Conservation (phyloP, 2,113 vertebrate species). For the Caracal caracal region DNA sequence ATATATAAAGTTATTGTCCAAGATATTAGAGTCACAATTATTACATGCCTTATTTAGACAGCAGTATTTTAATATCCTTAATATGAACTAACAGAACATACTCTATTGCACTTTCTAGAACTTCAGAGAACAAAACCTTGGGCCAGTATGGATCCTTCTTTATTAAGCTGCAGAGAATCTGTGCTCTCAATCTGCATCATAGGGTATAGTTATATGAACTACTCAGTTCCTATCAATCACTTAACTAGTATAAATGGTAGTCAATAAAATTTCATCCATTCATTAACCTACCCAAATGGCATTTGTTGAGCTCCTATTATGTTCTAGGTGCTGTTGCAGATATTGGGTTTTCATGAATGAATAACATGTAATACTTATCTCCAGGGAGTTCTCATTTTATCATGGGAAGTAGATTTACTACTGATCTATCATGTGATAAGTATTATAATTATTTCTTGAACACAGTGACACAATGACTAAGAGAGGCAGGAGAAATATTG, state of each 20-base stretch:
- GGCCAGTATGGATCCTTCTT: neutral
- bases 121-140: neutral
- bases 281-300: neutral
- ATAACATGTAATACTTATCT: neutral
- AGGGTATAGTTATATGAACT: neutral
- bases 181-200: neutral
- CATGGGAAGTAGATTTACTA: neutral
- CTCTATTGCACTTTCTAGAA: neutral
- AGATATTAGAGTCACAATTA: neutral
- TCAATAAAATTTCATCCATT: neutral
- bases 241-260: neutral
- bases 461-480: neutral
- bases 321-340: neutral
- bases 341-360: neutral
- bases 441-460: conserved; percentile 32
- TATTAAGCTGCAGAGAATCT: neutral
- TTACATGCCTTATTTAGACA: neutral
- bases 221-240: neutral
- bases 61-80: neutral
- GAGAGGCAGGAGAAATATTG: neutral
- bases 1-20: neutral
- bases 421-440: neutral
- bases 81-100: neutral
- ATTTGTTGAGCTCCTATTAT: neutral
- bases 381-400: neutral